Base-by-base conservation (phyloP, 2,113 vertebrate species). In the Pyxicephalus adspersus region DNA sequence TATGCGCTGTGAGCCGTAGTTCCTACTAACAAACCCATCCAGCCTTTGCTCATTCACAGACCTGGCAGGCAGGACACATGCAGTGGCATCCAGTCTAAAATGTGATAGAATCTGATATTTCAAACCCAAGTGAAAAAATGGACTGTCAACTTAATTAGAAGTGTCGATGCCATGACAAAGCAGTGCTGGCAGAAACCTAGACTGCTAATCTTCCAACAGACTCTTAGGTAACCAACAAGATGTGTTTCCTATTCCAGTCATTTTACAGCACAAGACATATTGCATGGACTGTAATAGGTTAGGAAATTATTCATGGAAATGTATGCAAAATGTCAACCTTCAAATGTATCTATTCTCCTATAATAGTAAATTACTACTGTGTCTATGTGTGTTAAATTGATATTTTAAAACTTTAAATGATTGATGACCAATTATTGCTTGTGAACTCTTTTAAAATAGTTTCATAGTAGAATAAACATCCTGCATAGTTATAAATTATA, bases 61-160 rank as follows among this genome's bases (percentile, higher is more conserved):
- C 50, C 63, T 66, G 60, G 65, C 66, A 77, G 29, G 66, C 66
- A 77, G 64, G 66, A 58, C 26, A 74, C 50, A 18, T 76, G 34
- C 19, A 38, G 70, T 54, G 50, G 63, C 51, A 78, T 64, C 65
- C 65, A 64, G 61, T 45, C 15, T 7, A 54, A 70, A 29, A 70
- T 64, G 25, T 81, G 72, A 70, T 68, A 22, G 17, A 57, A 73
- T 64, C 29, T 58, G 67, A 57, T n/a, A 50, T 51, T 63, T 63
- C 17, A 65, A 77, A 72, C 65, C 57, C 22, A 72, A 73, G 19
- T 70, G 28, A 52, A 70, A 34, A 71, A 72, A 78, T 29, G 51
- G 52, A 5, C 63, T 71, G 68, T 77, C 61, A 63, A 31, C 54
- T 83, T 71, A 77, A 71, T 78, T 79, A 78, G 26, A 58, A 83